phyloP scores from a whole-genome alignment of 2,797 vertebrate genomes.

The Sebastes jordani region DNA sequence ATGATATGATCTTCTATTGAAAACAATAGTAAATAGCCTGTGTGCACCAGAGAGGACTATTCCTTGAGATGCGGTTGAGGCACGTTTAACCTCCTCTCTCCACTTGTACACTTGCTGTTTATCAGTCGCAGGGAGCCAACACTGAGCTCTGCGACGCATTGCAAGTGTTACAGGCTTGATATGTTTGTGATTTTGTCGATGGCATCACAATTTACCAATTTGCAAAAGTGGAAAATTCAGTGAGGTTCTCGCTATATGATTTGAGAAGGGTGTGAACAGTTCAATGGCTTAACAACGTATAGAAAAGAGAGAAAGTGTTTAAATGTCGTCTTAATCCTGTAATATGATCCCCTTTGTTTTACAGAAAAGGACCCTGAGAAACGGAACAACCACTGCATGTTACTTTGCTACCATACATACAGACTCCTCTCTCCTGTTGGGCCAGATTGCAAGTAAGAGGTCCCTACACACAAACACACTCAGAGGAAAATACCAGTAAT shows the following conservation, averaged over 20 bases:
- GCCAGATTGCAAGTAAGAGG: slow-evolving; percentile 88
- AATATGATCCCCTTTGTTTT: slow-evolving; percentile 55
- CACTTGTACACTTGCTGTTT: not conserved
- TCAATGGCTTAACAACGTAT: not conserved
- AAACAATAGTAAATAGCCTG: too few relatives aligned
- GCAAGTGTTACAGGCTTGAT: not conserved
- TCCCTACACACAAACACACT: not conserved
- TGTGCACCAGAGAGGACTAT: too few relatives aligned
- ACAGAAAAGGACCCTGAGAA: slow-evolving; percentile 93
- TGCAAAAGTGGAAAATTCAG: not conserved
- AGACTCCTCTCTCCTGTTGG: slow-evolving; percentile 90
- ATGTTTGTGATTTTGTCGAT: not conserved
- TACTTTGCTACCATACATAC: slow-evolving; percentile 97
- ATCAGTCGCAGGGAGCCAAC: not conserved
- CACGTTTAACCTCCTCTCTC: too few relatives aligned
- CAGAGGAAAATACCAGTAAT: not conserved
- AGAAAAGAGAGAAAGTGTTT: not conserved
- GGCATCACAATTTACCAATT: not conserved
- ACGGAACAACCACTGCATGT: slow-evolving; percentile 96
- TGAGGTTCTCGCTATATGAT: fast-evolving
- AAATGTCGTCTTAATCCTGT: not conserved
- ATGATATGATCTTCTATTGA: too few relatives aligned
- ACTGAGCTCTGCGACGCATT: not conserved
- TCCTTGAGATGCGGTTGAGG: too few relatives aligned
- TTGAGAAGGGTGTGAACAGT: not conserved